Evolutionary conservation across 2,113 vertebrate genomes (phyloP).

Genomic region (Natator depressus): DNA sequence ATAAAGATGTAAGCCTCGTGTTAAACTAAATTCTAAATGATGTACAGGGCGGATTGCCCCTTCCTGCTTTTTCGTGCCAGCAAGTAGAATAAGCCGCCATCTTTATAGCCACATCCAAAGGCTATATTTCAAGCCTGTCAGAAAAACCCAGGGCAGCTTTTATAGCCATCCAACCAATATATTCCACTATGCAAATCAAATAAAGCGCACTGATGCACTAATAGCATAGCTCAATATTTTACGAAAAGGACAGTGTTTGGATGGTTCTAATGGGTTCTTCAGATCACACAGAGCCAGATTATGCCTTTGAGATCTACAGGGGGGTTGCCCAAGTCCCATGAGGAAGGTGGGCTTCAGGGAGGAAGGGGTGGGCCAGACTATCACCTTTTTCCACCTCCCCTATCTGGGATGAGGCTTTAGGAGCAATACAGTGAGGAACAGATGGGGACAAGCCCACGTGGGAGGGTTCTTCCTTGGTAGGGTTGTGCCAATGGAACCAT

Average conservation of each 20-base stretch:
- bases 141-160: constrained; percentile 7
- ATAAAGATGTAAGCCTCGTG: neutral
- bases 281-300: neutral
- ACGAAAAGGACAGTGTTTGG: accelerated
- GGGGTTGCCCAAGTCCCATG: neutral
- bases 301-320: accelerated
- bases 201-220: neutral
- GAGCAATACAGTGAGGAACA: neutral
- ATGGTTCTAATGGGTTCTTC: neutral
- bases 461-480: neutral
- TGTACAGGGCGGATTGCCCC: neutral
- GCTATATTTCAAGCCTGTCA: neutral
- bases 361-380: neutral
- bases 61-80: neutral
- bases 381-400: neutral
- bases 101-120: neutral
- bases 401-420: neutral
- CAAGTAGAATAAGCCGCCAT: neutral
- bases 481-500: neutral
- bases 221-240: neutral
- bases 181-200: neutral
- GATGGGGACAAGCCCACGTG: neutral
- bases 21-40: neutral
- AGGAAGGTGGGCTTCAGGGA: neutral
- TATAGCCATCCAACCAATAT: neutral